Evolutionary conservation across 2,113 vertebrate species (phyloP).

Genomic region (Zosterops japonicus): DNA sequence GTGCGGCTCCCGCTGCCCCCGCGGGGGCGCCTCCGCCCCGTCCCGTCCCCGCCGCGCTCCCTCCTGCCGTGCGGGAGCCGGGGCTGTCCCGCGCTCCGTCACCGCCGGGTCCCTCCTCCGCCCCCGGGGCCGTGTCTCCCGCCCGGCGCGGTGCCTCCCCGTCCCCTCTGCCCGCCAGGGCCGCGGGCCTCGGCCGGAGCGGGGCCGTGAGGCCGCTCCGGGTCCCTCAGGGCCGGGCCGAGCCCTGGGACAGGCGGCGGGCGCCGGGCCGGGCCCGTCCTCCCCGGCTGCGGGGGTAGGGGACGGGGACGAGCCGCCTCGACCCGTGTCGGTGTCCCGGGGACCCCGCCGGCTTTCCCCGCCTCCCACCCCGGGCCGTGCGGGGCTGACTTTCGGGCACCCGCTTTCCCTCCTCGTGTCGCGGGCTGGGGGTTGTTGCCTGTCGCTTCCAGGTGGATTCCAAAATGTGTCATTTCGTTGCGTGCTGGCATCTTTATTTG

Average conservation of each 20-base stretch:
- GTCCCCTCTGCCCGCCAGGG: not conserved
- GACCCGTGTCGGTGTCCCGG: accelerated
- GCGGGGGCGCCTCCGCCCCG: not conserved
- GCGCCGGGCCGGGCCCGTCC: not conserved
- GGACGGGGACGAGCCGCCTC: accelerated
- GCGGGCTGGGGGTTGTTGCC: not conserved
- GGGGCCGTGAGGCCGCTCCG: not conserved
- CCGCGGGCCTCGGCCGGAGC: not conserved
- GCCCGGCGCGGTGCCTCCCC: not conserved
- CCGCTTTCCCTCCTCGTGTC: not conserved
- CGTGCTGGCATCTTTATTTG: not conserved
- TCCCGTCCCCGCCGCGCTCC: not conserved
- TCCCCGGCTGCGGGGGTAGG: not conserved
- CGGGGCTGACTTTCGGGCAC: not conserved
- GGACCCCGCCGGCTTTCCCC: not conserved
- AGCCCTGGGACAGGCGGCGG: not conserved
- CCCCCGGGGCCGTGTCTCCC: not conserved
- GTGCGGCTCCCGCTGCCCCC: not conserved
- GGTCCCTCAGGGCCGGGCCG: not conserved
- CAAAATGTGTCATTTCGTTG: not conserved
- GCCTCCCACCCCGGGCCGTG: not conserved
- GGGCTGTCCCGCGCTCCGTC: not conserved
- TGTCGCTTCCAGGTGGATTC: not conserved
- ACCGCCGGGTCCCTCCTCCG: not conserved
- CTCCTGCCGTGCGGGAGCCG: not conserved